Evolutionary conservation across 2,888 invertebrate genomes (phyloP).

Genomic region (Rotaria macrura): DNA sequence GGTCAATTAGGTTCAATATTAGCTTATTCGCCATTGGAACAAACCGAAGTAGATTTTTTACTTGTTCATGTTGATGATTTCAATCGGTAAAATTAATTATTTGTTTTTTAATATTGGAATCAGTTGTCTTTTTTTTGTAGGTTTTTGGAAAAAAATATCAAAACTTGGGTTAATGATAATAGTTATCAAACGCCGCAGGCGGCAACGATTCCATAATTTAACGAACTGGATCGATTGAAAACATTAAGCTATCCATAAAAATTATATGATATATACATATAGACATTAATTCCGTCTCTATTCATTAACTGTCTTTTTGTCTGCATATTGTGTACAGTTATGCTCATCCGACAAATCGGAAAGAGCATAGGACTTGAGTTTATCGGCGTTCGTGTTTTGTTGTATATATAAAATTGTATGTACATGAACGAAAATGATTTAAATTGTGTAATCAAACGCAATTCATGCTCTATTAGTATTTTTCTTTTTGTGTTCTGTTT

Average conservation of each 20-base stretch:
- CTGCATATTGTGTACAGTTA: slow-evolving; percentile 5
- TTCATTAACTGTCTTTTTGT: neutral
- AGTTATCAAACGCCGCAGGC: neutral
- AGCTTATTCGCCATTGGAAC: neutral
- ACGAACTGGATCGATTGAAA: neutral
- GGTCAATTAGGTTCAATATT: neutral
- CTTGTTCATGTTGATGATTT: neutral
- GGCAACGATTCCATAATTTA: neutral
- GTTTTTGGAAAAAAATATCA: neutral
- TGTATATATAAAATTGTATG: neutral
- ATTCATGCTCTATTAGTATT: neutral
- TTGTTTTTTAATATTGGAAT: too few relatives aligned
- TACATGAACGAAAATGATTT: neutral
- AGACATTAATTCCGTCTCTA: too few relatives aligned
- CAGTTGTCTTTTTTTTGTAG: neutral
- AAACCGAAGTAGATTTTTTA: neutral
- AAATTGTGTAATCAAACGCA: neutral
- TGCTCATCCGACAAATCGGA: neutral
- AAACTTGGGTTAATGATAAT: neutral
- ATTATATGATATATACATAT: too few relatives aligned
- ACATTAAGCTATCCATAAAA: too few relatives aligned
- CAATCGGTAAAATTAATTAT: neutral
- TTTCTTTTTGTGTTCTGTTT: neutral
- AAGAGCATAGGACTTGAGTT: neutral
- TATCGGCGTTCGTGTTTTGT: neutral